These are phyloP conservation scores for Lithobates pipiens DNA, from an alignment of 2,797 vertebrate genomes.

Conservation along the genomic window DNA sequence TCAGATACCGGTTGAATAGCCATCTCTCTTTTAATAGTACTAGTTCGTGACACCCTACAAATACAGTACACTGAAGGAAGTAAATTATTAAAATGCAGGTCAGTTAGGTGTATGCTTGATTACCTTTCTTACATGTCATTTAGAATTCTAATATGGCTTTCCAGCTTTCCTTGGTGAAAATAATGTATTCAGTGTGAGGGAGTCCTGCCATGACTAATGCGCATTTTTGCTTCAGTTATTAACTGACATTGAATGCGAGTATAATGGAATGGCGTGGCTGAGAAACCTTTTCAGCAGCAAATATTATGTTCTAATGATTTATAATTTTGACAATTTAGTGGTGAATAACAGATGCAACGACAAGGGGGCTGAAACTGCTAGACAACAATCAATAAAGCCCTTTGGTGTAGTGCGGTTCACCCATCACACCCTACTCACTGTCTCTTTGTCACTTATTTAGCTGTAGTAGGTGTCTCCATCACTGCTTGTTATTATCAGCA, in stretches of 20 bases:
- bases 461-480: no score
- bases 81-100: constrained; percentile 37
- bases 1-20: not conserved
- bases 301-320: no score
- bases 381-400: no score
- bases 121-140: not conserved
- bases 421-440: no score
- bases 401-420: no score
- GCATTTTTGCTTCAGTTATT: not conserved
- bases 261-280: not conserved
- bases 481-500: no score
- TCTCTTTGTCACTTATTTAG: no score
- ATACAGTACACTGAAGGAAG: not conserved
- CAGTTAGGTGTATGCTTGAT: constrained; percentile 16
- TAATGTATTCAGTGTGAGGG: not conserved
- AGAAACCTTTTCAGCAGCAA: not conserved
- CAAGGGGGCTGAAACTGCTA: no score
- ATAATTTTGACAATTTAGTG: no score
- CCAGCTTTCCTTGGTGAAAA: not conserved
- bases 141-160: not conserved
- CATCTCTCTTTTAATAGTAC: not conserved
- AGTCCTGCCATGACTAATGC: not conserved
- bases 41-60: not conserved
- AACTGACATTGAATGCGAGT: not conserved
- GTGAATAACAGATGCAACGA: no score